These are phyloP conservation scores for Epinephelus moara DNA, from an alignment of 2,113 vertebrate genomes.

Conservation along the genomic window DNA sequence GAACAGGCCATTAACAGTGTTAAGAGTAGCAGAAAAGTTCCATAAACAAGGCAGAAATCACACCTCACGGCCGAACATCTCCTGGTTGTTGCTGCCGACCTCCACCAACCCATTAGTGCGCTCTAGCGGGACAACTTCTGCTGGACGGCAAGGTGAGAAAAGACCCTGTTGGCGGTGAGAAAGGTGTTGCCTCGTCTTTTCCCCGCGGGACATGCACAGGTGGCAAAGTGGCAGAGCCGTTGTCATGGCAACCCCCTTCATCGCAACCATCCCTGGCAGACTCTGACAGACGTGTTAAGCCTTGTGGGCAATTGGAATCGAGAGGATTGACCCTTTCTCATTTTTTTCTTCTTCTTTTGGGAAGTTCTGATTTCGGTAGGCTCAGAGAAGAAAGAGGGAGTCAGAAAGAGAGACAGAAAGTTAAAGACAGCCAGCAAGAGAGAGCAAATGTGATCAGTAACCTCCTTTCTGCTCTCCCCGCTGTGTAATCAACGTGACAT, in stretches of 20 bases:
- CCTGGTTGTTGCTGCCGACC: slow-evolving; percentile 11
- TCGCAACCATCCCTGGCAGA: slow-evolving; percentile 50
- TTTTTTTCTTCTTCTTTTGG: slow-evolving; percentile 52
- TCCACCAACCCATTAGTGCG: slow-evolving; percentile 34
- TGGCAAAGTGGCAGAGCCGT: slow-evolving; percentile 69
- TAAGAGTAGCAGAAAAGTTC: slow-evolving; percentile 6
- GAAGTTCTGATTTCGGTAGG: slow-evolving; percentile 33
- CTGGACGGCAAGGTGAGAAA: slow-evolving; percentile 55
- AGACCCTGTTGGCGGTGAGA: slow-evolving; percentile 24
- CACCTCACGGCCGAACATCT: slow-evolving; percentile 1
- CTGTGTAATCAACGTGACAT: slow-evolving; percentile 77
- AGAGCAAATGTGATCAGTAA: slow-evolving; percentile 64
- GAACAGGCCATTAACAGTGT: slow-evolving; percentile 28
- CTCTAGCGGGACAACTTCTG: slow-evolving; percentile 37
- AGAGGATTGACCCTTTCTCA: slow-evolving; percentile 63
- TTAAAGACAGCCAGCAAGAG: slow-evolving; percentile 16
- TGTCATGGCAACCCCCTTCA: slow-evolving; percentile 68
- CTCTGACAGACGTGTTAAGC: slow-evolving; percentile 69
- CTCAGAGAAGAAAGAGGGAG: neutral
- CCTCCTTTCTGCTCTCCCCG: slow-evolving; percentile 50
- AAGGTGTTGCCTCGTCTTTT: slow-evolving; percentile 37
- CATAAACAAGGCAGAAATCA: slow-evolving; percentile 3
- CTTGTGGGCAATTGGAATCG: slow-evolving; percentile 66
- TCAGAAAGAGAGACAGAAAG: neutral
- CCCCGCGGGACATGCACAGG: slow-evolving; percentile 9